These are phyloP conservation scores for Euura lappo DNA, from an alignment of 1,140 invertebrate species.

Conservation along the genomic window DNA sequence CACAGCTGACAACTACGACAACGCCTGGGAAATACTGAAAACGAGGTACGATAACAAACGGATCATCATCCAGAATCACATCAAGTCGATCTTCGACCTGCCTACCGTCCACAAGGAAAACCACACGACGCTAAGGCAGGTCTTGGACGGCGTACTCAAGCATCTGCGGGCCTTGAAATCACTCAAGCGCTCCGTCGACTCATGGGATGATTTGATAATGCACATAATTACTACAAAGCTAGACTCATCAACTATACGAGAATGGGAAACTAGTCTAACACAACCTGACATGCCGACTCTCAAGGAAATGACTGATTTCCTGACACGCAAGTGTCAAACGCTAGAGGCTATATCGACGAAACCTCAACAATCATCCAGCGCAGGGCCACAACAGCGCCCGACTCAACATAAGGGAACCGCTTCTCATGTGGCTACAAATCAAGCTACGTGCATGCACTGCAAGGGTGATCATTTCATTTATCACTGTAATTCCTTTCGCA, in stretches of 20 bases:
- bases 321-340: too few species aligned
- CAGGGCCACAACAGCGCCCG: background rate
- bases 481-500: conserved; percentile 20
- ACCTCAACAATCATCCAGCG: background rate
- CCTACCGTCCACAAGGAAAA: conserved; percentile 24
- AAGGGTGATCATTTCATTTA: conserved; percentile 23
- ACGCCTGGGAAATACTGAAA: conserved; percentile 30
- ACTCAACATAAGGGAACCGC: background rate
- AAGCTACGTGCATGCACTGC: conserved; percentile 21
- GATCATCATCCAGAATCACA: conserved; percentile 30
- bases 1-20: conserved; percentile 27
- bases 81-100: conserved; percentile 27
- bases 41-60: conserved; percentile 29
- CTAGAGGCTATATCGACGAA: background rate
- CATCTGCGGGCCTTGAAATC: conserved; percentile 27
- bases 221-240: conserved; percentile 28
- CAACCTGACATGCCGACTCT: background rate
- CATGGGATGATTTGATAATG: conserved; percentile 31
- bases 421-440: too few species aligned
- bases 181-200: conserved; percentile 19
- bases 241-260: conserved; percentile 23
- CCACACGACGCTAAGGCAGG: conserved; percentile 17
- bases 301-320: conserved; percentile 21
- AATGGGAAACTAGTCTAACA: conserved; percentile 25
- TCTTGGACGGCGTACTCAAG: conserved; percentile 27